phyloP scores from a whole-genome alignment of 1,140 invertebrate species.

The Prorops nasuta region DNA sequence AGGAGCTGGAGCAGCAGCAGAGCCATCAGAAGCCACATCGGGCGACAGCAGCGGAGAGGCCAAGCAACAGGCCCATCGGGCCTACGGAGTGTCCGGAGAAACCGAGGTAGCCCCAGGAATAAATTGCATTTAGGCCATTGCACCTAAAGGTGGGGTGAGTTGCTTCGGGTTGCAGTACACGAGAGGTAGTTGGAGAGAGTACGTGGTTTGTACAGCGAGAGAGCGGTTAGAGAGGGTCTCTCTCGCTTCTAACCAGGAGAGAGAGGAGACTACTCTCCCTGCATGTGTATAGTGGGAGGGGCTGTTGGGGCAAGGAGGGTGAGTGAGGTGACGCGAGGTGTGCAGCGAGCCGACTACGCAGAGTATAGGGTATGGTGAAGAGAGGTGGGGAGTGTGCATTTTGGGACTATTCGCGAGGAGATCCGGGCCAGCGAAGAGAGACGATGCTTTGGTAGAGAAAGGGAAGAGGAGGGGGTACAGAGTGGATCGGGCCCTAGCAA shows the following conservation, averaged over 20 bases:
- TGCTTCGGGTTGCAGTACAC: no score
- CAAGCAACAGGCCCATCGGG: no score
- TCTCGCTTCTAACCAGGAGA: not conserved
- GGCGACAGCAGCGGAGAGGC: not conserved
- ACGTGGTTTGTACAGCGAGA: no score
- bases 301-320: not conserved
- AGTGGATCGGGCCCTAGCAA: constrained; percentile 46
- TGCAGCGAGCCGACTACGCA: not conserved
- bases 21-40: not conserved
- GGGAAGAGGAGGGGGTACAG: constrained; percentile 18
- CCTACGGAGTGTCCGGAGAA: no score
- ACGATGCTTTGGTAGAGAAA: constrained; percentile 9
- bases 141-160: constrained; percentile 34
- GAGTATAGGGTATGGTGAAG: not conserved
- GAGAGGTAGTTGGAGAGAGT: no score
- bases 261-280: no score
- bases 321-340: not conserved
- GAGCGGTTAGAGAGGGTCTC: no score
- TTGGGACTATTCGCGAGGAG: constrained; percentile 52
- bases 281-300: not conserved
- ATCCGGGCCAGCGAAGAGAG: no score
- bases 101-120: constrained; percentile 35
- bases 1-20: not conserved
- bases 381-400: constrained; percentile 38
- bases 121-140: constrained; percentile 53